Evolutionary conservation across 2,113 vertebrate species (phyloP).

Genomic region (Felis chaus): DNA sequence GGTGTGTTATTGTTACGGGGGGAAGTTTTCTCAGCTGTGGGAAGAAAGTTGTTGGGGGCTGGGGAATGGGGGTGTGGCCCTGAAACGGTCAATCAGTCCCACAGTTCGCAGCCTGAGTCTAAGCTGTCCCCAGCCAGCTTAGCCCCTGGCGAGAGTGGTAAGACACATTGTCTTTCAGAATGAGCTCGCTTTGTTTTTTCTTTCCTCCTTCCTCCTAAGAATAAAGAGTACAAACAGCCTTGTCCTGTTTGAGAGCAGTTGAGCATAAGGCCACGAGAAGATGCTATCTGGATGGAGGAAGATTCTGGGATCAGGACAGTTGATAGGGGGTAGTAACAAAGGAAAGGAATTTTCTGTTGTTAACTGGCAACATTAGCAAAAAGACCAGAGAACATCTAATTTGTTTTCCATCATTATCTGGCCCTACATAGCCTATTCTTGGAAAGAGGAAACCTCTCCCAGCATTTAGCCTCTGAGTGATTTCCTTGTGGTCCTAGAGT

Average conservation of each 20-base stretch:
- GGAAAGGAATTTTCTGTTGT: background rate
- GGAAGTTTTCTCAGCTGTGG: background rate
- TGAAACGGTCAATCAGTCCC: background rate
- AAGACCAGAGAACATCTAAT: background rate
- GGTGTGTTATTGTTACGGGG: background rate
- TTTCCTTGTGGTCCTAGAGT: background rate
- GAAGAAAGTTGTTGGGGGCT: background rate
- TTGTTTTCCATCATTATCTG: background rate
- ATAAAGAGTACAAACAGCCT: background rate
- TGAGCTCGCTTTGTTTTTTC: background rate
- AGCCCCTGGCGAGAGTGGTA: background rate
- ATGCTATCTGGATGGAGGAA: background rate
- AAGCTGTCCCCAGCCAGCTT: too few species aligned
- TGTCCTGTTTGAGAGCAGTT: background rate
- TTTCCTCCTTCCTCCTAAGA: background rate
- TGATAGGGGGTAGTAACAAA: background rate
- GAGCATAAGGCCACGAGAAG: background rate
- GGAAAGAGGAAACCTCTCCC: background rate
- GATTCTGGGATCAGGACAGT: background rate
- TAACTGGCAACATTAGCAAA: background rate
- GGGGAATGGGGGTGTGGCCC: too few species aligned
- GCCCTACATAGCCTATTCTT: background rate
- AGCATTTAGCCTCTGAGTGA: too few species aligned
- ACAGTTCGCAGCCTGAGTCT: background rate
- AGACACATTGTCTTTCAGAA: background rate